These are phyloP conservation scores for Platycercus adscitus DNA, from an alignment of 2,113 vertebrate species.

Conservation along the genomic window DNA sequence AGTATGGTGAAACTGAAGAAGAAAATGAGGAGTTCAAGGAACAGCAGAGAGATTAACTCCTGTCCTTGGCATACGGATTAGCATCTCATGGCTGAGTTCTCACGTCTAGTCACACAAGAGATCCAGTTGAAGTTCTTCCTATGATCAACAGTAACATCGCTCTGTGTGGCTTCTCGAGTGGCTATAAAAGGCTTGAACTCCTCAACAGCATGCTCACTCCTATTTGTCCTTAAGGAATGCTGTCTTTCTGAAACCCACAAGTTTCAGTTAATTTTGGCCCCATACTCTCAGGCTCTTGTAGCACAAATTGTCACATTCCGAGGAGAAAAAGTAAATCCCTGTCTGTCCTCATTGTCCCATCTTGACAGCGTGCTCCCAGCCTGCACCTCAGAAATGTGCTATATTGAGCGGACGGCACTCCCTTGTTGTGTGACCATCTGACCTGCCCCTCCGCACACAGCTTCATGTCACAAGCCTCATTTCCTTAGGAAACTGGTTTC, in stretches of 20 bases:
- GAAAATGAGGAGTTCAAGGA: neutral
- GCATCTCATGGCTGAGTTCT: neutral
- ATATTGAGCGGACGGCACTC: neutral
- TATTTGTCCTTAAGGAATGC: neutral
- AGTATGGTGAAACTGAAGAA: neutral
- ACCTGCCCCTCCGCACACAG: neutral
- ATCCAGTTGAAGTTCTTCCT: neutral
- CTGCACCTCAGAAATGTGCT: neutral
- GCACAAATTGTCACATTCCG: neutral
- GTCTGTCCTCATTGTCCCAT: neutral
- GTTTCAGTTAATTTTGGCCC: neutral
- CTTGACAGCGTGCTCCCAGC: fast-evolving
- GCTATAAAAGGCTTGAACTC: neutral
- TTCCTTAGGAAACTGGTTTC: conserved; percentile 54
- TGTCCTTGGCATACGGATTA: neutral
- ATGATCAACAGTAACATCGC: fast-evolving
- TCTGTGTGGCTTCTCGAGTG: neutral
- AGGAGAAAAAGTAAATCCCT: neutral
- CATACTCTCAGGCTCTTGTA: neutral
- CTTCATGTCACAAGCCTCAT: neutral
- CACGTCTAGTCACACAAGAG: neutral
- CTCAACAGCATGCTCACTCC: neutral
- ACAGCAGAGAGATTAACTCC: neutral
- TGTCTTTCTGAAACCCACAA: neutral
- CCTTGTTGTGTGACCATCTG: neutral